Conservation (phyloP, 2,888 invertebrate genomes). For the Chloroclystis v-ata region DNA sequence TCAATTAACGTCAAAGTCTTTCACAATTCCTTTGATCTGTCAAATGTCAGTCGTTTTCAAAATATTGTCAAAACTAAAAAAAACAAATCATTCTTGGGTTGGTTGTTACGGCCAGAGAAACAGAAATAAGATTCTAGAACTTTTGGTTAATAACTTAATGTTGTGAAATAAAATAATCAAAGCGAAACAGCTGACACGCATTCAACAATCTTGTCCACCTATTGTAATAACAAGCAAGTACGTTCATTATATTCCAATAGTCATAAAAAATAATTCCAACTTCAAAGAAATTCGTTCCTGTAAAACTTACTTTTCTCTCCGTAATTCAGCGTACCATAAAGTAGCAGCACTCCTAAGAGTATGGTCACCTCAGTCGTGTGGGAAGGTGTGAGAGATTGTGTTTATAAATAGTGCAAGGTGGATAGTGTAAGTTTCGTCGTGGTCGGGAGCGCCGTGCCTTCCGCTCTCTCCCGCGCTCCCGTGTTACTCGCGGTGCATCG, state of each 20-base stretch:
- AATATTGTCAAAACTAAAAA: background rate
- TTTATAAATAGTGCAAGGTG: slow-evolving; percentile 29
- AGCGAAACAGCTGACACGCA: no score
- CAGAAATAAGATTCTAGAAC: slow-evolving; percentile 19
- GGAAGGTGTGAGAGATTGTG: slow-evolving; percentile 21
- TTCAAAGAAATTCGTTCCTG: no score
- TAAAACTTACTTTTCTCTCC: no score
- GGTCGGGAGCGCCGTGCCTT: slow-evolving; percentile 8
- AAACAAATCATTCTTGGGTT: background rate
- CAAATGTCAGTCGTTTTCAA: background rate
- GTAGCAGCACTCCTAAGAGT: no score
- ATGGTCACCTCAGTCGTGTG: slow-evolving; percentile 10
- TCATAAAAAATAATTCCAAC: no score
- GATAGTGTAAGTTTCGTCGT: slow-evolving; percentile 15
- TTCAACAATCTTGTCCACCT: no score
- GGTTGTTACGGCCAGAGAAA: slow-evolving; percentile 31
- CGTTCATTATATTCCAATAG: no score
- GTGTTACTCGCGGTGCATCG: background rate
- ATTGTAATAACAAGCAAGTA: no score
- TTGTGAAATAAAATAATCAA: background rate
- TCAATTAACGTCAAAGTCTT: no score
- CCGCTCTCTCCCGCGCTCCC: slow-evolving; percentile 1
- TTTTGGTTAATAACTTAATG: background rate
- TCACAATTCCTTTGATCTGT: no score
- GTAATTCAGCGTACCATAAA: background rate